phyloP scores from a whole-genome alignment of 2,113 vertebrate genomes.

The Alces alces region DNA sequence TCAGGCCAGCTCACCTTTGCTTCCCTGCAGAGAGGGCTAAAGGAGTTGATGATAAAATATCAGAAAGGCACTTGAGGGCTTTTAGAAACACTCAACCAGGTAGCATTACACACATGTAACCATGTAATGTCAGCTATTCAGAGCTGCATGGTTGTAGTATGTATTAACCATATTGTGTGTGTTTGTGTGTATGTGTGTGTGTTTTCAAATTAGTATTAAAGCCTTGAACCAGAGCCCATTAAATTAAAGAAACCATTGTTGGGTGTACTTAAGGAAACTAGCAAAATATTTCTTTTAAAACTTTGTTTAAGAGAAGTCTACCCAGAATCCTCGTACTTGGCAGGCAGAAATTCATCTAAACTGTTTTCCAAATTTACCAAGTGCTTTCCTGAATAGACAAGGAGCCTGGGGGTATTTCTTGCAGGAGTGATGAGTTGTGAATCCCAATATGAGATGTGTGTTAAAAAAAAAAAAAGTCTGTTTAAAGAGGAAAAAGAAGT shows the following conservation, averaged over 20 bases:
- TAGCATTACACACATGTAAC: neutral
- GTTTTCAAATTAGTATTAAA: neutral
- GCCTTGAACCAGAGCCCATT: conserved; percentile 8
- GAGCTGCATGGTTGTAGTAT: neutral
- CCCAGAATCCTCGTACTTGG: neutral
- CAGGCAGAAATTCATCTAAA: conserved; percentile 53
- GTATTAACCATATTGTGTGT: neutral
- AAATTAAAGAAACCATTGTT: neutral
- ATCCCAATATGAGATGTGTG: conserved; percentile 69
- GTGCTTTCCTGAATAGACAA: conserved; percentile 56
- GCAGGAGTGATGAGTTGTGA: conserved; percentile 72
- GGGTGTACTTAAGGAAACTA: neutral
- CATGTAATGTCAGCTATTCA: neutral
- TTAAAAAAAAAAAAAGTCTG: neutral
- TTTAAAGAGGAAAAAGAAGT: conserved; percentile 54
- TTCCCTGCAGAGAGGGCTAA: neutral
- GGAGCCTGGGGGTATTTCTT: conserved; percentile 65
- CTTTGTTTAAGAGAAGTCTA: neutral
- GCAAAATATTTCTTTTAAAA: conserved; percentile 27
- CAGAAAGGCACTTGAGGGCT: neutral
- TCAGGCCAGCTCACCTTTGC: neutral
- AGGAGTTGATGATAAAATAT: neutral
- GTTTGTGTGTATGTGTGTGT: neutral
- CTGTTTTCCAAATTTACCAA: conserved; percentile 53
- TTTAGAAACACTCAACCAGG: neutral